Evolutionary conservation across 2,797 vertebrate species (phyloP).

Genomic region (Acanthurus lineatus): DNA sequence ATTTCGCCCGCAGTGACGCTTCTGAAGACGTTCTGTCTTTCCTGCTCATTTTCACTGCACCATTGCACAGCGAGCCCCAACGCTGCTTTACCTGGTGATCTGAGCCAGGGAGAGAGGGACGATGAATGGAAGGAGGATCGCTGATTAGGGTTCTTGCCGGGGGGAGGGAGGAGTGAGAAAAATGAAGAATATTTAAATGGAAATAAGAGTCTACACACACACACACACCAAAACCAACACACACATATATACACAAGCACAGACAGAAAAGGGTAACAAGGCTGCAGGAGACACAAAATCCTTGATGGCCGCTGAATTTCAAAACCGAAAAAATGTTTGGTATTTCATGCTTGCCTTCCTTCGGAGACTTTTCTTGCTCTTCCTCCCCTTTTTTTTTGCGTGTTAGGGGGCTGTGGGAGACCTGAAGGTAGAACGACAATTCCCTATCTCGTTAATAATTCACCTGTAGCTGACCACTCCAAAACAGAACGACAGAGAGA

Average conservation of each 20-base stretch:
- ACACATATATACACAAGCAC: background rate
- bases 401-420: constrained; percentile 28
- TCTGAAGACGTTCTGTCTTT: constrained; percentile 67
- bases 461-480: constrained; percentile 68
- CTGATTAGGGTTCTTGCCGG: constrained; percentile 48
- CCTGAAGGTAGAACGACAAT: constrained; percentile 59
- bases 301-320: constrained; percentile 56
- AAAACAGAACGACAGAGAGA: constrained; percentile 16
- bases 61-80: constrained; percentile 52
- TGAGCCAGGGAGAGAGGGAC: constrained; percentile 14
- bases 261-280: background rate
- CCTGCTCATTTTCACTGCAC: constrained; percentile 61
- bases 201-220: constrained; percentile 31
- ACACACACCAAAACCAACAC: background rate
- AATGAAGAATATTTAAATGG: constrained; percentile 53
- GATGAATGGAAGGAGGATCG: constrained; percentile 28
- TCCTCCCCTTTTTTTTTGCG: constrained; percentile 39
- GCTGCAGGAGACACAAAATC: constrained; percentile 31
- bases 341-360: constrained; percentile 61
- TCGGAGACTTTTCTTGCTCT: constrained; percentile 46
- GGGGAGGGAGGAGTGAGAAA: constrained; percentile 24
- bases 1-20: constrained; percentile 87
- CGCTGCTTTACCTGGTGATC: constrained; percentile 59
- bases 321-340: constrained; percentile 39
- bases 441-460: constrained; percentile 72